Evolutionary conservation across 1,140 invertebrate species (phyloP), one percentile per base, ranked within the genome.

Genomic region (Chymomyza costata): DNA sequence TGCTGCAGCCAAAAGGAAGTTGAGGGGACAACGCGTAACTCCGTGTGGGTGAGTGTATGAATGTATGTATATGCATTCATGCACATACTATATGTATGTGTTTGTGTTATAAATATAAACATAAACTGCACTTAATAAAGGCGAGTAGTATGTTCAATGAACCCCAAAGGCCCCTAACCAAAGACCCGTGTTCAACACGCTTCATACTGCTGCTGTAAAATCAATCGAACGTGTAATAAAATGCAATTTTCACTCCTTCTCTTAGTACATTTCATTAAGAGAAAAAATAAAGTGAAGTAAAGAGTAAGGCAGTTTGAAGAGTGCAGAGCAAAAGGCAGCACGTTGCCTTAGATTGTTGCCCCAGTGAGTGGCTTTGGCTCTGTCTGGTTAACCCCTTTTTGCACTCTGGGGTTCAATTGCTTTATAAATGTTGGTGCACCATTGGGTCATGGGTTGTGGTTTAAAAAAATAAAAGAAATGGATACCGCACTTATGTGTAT

Each of bases 181-280:
- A 3, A 25, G 21, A 25, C 21, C 21, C 3, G 21, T n/a, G n/a
- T n/a, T n/a, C 21, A 3, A 3, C 28, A 16, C 51, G 16, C 18
- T 18, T 13, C n/a, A 25, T 8, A 25, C 8, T 25, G 8, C 45
- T 40, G 35, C 44, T 31, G 35, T 56, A 47, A 64, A 76, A 76
- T 76, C 71, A 76, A 76, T 76, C 65, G 71, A 76, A 76, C 66
- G 71, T 76, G 48, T 78, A 78, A 78, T 76, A 76, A 76, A 76
- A 78, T 78, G 71, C 71, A 78, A 66, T 78, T 78, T 78, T 67
- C 51, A 21, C 31, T 47, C 35, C 35, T 62, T 35, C 46, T 46
- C 2, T 40, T 8, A 34, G 25, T 30, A 47, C 50, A 65, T 60
- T 61, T 56, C 65, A 67, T 61, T 65, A 51, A n/a, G n/a, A n/a